Base-by-base conservation (phyloP, 2,888 invertebrate genomes). In the Stictocephala bisonia region DNA sequence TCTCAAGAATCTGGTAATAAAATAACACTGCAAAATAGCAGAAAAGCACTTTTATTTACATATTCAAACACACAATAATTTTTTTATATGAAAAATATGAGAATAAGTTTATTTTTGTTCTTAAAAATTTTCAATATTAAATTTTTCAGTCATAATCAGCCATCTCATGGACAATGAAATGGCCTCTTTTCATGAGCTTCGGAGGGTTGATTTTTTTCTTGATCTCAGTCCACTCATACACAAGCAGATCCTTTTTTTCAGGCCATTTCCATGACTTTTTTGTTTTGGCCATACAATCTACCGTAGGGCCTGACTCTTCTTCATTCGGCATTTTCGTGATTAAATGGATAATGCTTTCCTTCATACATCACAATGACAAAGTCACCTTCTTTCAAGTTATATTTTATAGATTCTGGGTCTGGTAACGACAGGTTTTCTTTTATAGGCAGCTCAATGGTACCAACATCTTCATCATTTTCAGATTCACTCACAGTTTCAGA, bases 181-280 rank as follows among this genome's bases (percentile, higher is more conserved):
- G n/a, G n/a, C n/a, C n/a, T n/a, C n/a, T n/a, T n/a, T n/a, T n/a
- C n/a, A n/a, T n/a, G n/a, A n/a, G n/a, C 35, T 41, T 66, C 1
- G 44, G 66, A 41, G 66, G 66, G 41, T 66, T 66, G 24, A 66
- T 66, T 41, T 66, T 66, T 35, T 41, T 66, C 44, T 66, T 66
- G 3, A 66, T 66, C n/a, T 66, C 66, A 66, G 66, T 18, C 66
- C 66, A 66, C 22, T 66, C 66, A 41, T 66, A 66, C 11, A 66
- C 26, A 22, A 66, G 66, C 40, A 64, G 35, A 18, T 66, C 66
- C 44, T 66, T 66, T 41, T 66, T 20, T 20, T 66, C 66, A 15
- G 66, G 44, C 66, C 41, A 66, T 41, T 41, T 66, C 44, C 66
- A 66, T 3, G 41, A 66, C 66, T 40, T 66, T n/a, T 41, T 40